Evolutionary conservation across 1,140 invertebrate species (phyloP).

Genomic region (Stegodyphus mimosarum): DNA sequence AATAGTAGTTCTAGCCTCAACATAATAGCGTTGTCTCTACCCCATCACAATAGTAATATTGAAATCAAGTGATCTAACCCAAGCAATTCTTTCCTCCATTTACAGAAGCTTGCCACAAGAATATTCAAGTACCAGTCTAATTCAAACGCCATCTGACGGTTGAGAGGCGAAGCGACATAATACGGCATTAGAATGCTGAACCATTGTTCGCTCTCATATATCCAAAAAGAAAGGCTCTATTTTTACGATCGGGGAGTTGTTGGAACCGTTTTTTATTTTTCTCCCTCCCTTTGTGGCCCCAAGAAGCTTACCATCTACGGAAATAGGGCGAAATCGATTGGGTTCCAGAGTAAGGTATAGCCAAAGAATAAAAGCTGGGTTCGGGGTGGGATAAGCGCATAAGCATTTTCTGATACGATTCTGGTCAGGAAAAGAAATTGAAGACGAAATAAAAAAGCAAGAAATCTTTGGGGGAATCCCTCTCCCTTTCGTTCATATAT

Average conservation of each 20-base stretch:
- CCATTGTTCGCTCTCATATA: constrained; percentile 52
- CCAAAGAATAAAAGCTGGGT: constrained; percentile 19
- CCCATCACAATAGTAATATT: not conserved
- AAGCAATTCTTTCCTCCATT: not conserved
- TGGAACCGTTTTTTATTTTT: constrained; percentile 6
- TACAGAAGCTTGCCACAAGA: not conserved
- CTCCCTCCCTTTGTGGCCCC: constrained; percentile 15
- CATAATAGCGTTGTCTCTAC: too few species aligned
- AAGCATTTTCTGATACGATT: constrained; percentile 60
- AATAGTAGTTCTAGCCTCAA: too few species aligned
- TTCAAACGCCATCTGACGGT: constrained; percentile 44
- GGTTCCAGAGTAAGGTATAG: constrained; percentile 34
- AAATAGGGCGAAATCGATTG: constrained; percentile 49
- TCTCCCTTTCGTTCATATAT: constrained; percentile 35
- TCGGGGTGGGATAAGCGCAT: constrained; percentile 40
- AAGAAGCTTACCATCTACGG: constrained; percentile 51
- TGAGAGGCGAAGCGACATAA: constrained; percentile 13
- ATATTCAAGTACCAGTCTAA: constrained; percentile 12
- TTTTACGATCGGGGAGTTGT: constrained; percentile 58
- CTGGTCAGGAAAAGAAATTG: constrained; percentile 25
- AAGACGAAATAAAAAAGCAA: not conserved
- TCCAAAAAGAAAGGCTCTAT: constrained; percentile 55
- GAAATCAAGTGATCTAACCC: not conserved
- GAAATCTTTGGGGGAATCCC: constrained; percentile 18
- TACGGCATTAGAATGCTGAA: constrained; percentile 51